Base-by-base conservation (phyloP, 2,888 invertebrate genomes). In the Eupithecia centaureata region DNA sequence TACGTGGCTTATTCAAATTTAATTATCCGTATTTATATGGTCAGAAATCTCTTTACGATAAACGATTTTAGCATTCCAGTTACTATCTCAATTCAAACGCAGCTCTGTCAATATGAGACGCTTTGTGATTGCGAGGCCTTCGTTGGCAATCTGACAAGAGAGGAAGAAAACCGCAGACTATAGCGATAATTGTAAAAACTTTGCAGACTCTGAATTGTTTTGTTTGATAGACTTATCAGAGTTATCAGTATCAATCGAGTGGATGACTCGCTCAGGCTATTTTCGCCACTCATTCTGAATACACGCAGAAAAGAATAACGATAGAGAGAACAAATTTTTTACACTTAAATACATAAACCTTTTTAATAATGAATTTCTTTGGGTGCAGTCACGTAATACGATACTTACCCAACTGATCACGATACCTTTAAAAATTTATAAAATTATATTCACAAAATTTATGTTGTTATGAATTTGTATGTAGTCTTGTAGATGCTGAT, bases 111-210 rank as follows among this genome's bases (percentile, higher is more conserved):
- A 70, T 70, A 70, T 70, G 70, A 66, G 66, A 22, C 61, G 70
- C 66, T 61, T 38, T 63, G 63, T 67, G 70, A 70, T 70, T 64
- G 66, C 61, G 42, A 32, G 35, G 60, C 63, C 65, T 63, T 65
- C 69, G 59, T 42, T 70, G 70, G 70, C 66, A 70, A 63, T 70
- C 66, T 70, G 66, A 70, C 70, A 70, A 70, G 58, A 70, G 70
- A 58, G 51, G 56, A 15, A 25, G 56, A 60, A 54, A 61, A 70
- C 66, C 70, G 33, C 70, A 70, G 63, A 67, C 61, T 61, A 47
- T 27, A 61, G 32, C 62, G 70, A 66, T 66, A 70, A 70, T 70
- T 66, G 66, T 61, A 70, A 70, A 63, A 70, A 70, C 42, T 67
- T 70, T 32, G 30, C 25, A 30, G 30, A 61, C 60, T 69, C 61